Evolutionary conservation across 2,888 invertebrate species (phyloP), one percentile per base, ranked within the genome.

Genomic region (Pristionchus maxplancki): DNA sequence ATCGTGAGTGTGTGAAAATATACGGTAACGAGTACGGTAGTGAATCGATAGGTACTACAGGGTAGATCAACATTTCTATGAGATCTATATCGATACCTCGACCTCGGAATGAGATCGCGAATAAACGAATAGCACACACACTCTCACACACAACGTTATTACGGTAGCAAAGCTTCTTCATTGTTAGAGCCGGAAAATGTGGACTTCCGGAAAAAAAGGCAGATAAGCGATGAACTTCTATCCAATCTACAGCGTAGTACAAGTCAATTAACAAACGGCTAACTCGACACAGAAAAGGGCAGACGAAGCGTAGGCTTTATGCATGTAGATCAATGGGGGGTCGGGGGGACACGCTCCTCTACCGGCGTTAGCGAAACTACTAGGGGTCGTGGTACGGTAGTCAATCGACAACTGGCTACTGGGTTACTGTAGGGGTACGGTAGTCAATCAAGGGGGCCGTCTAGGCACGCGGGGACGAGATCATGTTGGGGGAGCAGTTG

Each of bases 401-500:
- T 44, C 44, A 44, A 44, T 44, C 44, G 44, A 44, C 44, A 44
- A 44, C 44, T 44, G 44, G 11, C 44, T 44, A 44, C 8, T 11
- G 20, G 50, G 50, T 0, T 20, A 50, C 50, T 50, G 5, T 50
- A 5, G 50, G 50, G 20, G 15, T 50, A 50, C 50, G 50, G 50
- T 50, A 50, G 50, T 48, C 48, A 48, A 48, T 48, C 48, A 15
- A 1, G 6, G n/a, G 34, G 34, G 71, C 71, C 71, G 20, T 71
- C 37, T 71, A 78, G 78, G 78, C 78, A 13, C 78, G 78, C 20
- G 78, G 78, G 13, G 78, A 78, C 17, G 78, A 78, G 78, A 78
- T 78, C 78, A 78, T 28, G 28, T 48, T 78, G 78, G 78, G 78
- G n/a, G 78, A 78, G 78, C 78, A 78, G 78, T 78, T n/a, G n/a